Conservation (phyloP, 2,888 invertebrate species). For the Drosophila borborema region DNA sequence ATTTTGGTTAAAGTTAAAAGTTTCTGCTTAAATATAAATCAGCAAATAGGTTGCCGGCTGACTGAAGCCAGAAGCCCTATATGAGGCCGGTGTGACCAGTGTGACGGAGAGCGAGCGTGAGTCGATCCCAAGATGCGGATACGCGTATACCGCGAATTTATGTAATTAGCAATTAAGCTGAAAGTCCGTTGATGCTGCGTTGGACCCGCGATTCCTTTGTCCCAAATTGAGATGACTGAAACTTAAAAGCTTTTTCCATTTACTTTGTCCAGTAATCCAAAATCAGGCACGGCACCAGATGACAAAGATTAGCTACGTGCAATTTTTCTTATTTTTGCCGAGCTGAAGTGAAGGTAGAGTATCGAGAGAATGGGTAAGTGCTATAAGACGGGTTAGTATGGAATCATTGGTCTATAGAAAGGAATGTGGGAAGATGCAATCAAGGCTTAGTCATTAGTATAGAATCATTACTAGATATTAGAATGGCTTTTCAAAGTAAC, state of each 20-base stretch:
- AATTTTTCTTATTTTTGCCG: constrained; percentile 63
- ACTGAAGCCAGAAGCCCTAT: constrained; percentile 50
- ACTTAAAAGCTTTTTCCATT: constrained; percentile 64
- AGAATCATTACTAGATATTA: neutral
- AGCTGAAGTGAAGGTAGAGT: constrained; percentile 38
- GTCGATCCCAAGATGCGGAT: constrained; percentile 51
- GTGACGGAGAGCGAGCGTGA: constrained; percentile 1
- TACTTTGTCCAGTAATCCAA: constrained; percentile 57
- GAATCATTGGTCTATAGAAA: neutral
- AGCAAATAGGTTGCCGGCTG: constrained; percentile 67
- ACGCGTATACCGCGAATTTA: constrained; percentile 72
- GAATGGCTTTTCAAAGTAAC: neutral
- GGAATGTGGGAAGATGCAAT: neutral
- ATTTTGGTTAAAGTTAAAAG: constrained; percentile 79
- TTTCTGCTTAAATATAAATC: constrained; percentile 79
- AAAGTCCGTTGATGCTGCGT: constrained; percentile 48
- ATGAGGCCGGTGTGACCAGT: constrained; percentile 15
- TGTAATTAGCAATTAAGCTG: constrained; percentile 77
- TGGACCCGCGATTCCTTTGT: constrained; percentile 37
- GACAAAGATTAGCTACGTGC: constrained; percentile 76
- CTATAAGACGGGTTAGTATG: neutral
- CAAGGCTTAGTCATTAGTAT: neutral
- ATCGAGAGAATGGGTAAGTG: constrained; percentile 13
- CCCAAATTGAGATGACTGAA: constrained; percentile 31
- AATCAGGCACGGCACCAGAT: constrained; percentile 70